Percentiles rank a stretch among this genome's conserved stretches.
Conservation (phyloP, 2,113 vertebrate genomes). For the Pholis gunnellus region DNA sequence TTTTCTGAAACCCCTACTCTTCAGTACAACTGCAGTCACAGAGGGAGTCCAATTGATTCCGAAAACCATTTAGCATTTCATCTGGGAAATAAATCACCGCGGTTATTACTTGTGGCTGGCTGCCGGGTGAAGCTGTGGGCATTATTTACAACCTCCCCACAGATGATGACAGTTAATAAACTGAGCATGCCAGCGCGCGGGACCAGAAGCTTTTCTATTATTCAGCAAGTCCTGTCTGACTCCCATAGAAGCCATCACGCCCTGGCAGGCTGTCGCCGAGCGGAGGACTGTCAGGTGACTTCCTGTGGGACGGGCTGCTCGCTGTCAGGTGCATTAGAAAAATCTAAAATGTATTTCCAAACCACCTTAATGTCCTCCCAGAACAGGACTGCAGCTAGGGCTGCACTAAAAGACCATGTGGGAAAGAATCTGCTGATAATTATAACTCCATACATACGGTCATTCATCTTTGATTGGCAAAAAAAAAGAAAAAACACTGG, state of each 20-base stretch:
- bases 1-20: not conserved
- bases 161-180: constrained; percentile 63
- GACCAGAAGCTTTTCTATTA: constrained; percentile 46
- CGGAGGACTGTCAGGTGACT: constrained; percentile 36
- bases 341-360: constrained; percentile 50
- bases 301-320: constrained; percentile 40
- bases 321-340: constrained; percentile 46
- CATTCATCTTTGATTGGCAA: not conserved
- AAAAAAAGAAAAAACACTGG: not conserved
- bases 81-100: constrained; percentile 55
- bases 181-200: constrained; percentile 25
- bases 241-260: constrained; percentile 28
- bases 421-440: not conserved
- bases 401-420: not conserved
- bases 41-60: constrained; percentile 30
- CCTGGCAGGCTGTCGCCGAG: constrained; percentile 23
- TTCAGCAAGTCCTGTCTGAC: constrained; percentile 44
- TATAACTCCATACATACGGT: not conserved
- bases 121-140: constrained; percentile 46
- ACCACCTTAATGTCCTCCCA: constrained; percentile 39
- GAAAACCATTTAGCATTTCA: constrained; percentile 44
- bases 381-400: constrained; percentile 3
- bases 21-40: constrained; percentile 18
- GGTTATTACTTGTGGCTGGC: constrained; percentile 53
- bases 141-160: constrained; percentile 53